Evolutionary conservation across 92 coral and sea anemone genomes (phyloP), one percentile per base, ranked within the genome.

Genomic region (Siderastrea siderea): DNA sequence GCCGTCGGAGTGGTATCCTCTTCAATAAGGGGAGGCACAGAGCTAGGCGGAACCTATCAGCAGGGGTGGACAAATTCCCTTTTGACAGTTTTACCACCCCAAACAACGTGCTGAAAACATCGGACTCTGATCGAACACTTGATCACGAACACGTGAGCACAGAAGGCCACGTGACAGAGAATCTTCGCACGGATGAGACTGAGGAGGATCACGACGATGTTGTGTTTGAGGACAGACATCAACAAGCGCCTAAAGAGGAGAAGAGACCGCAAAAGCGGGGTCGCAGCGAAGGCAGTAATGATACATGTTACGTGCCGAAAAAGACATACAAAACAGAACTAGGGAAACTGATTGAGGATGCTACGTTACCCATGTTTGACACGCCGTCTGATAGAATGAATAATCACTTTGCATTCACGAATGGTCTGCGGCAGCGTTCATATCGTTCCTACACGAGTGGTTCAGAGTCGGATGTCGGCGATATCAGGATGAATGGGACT

Each of bases 1-100:
- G 98, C 82, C 95, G 99, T n/a, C 95, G 99, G 47, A 98, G 99
- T 80, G 99, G 99, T 5, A 98, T 98, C 70, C 91, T 98, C 53
- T 98, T 98, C 88, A 98, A 98, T 79, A 98, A 98, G 86, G 98
- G 98, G 26, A 93, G 98, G 66, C 92, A 93, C 87, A 83, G 99
- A 5, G 98, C 94, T 19, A 92, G 98, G 68, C 95, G 97, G 71
- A 98, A 98, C 77, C 90, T 96, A 16, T 92, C 90, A 47, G 93
- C 93, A 7, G 86, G 89, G 19, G 95, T 80, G 43, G 99, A 96
- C n/a, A 93, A 84, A 74, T 86, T 79, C 53, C 76, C 78, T 4
- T 70, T 78, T 26, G 94, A 92, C 58, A 71, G 58, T 46, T 2
- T 85, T 71, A 11, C 75, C 49, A 19, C 86, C 11, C 61, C 87